phyloP scores from a whole-genome alignment of 2,888 invertebrate genomes.

The Anorthoa munda region DNA sequence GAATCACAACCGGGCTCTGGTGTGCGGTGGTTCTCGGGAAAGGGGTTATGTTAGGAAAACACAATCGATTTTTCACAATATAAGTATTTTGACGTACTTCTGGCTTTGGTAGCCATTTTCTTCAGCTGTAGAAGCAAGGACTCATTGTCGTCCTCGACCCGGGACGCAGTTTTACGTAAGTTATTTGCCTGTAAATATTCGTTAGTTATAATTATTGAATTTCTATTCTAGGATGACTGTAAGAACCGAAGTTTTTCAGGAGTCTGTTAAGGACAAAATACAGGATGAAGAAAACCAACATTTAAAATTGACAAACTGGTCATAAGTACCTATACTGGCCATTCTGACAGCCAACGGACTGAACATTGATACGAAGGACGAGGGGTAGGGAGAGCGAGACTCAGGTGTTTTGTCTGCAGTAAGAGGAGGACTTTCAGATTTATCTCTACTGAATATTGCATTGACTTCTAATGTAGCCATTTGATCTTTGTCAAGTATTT shows the following conservation, averaged over 20 bases:
- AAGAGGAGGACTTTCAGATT: constrained; percentile 88
- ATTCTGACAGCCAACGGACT: constrained; percentile 88
- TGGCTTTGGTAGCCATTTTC: constrained; percentile 97
- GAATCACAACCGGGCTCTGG: constrained; percentile 70
- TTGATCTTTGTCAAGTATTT: constrained; percentile 64
- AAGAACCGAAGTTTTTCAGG: constrained; percentile 55
- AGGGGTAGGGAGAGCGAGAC: constrained; percentile 77
- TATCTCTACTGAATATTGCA: constrained; percentile 72
- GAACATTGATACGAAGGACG: constrained; percentile 86
- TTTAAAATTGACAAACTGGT: constrained; percentile 68
- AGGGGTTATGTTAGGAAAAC: constrained; percentile 78
- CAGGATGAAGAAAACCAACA: constrained; percentile 70
- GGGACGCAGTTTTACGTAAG: constrained; percentile 96
- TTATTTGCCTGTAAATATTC: constrained; percentile 94
- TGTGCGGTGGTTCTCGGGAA: constrained; percentile 63
- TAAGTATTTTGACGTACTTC: constrained; percentile 92
- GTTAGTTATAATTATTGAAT: constrained; percentile 81
- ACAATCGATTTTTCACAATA: constrained; percentile 82
- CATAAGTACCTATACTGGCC: constrained; percentile 88
- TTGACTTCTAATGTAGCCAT: constrained; percentile 53
- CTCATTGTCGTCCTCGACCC: constrained; percentile 99
- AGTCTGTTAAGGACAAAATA: constrained; percentile 63
- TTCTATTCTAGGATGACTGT: constrained; percentile 66
- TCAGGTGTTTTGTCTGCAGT: constrained; percentile 80
- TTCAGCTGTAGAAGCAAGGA: constrained; percentile 98